These are phyloP conservation scores for Gambelia wislizenii DNA, from an alignment of 2,797 vertebrate species.

Conservation along the genomic window DNA sequence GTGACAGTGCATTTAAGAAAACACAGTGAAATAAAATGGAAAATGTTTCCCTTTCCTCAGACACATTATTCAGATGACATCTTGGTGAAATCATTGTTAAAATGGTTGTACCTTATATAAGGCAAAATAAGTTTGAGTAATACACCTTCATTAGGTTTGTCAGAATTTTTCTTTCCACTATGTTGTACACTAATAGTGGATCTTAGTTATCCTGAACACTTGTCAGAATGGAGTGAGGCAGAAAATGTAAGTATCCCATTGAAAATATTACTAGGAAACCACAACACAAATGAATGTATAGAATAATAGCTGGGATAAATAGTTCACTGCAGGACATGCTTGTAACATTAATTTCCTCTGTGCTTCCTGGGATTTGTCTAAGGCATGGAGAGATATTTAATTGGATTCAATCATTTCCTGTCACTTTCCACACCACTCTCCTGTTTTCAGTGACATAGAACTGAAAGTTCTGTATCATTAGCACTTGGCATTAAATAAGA, in stretches of 20 bases:
- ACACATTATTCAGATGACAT: background rate
- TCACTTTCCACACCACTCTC: background rate
- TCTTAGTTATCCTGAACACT: background rate
- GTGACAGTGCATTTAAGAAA: background rate
- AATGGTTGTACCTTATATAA: background rate
- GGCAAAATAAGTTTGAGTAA: background rate
- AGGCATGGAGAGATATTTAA: background rate
- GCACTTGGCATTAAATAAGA: background rate
- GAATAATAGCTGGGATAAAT: background rate
- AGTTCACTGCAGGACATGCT: background rate
- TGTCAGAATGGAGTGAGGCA: background rate
- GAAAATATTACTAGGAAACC: background rate
- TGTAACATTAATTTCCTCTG: background rate
- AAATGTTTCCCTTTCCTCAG: background rate
- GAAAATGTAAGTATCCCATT: background rate
- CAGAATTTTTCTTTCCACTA: background rate
- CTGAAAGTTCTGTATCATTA: background rate
- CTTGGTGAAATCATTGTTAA: background rate
- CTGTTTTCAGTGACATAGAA: background rate
- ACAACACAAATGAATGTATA: background rate
- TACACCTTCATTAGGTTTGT: background rate
- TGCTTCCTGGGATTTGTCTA: background rate
- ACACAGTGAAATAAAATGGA: background rate
- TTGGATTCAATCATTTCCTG: background rate
- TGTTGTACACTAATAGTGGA: background rate